phyloP scores from a whole-genome alignment of 2,113 vertebrate species.

The Meriones unguiculatus region DNA sequence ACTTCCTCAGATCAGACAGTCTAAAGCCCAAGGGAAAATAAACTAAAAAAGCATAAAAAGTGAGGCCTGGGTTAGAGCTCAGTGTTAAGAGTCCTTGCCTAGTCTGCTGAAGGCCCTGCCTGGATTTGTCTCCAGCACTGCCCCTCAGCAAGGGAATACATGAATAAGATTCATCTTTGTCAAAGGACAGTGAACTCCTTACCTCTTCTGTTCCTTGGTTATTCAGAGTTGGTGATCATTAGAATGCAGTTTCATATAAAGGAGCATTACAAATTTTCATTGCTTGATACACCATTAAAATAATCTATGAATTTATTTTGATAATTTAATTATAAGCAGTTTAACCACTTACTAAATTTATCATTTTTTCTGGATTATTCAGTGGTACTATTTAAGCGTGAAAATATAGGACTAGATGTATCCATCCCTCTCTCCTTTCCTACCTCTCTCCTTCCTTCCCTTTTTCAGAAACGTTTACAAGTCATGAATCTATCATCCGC shows the following conservation, averaged over 20 bases:
- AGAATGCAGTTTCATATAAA: neutral
- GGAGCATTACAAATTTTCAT: neutral
- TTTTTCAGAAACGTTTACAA: constrained; percentile 67
- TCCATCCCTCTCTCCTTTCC: neutral
- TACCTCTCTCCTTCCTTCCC: neutral
- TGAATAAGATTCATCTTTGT: neutral
- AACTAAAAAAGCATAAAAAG: neutral
- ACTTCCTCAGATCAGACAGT: neutral
- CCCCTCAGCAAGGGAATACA: neutral
- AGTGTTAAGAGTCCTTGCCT: neutral
- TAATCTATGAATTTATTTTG: neutral
- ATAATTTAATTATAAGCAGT: neutral
- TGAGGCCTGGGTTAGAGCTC: neutral
- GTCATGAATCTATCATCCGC: constrained; percentile 37
- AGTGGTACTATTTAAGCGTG: constrained; percentile 24
- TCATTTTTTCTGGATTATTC: neutral
- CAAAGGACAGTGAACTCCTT: neutral
- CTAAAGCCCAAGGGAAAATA: constrained; percentile 5
- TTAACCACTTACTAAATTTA: neutral
- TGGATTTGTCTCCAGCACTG: neutral
- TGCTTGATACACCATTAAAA: neutral
- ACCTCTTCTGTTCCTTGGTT: neutral
- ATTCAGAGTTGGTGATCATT: neutral
- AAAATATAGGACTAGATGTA: neutral
- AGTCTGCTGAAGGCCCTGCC: neutral